phyloP scores from a whole-genome alignment of 2,888 invertebrate species.

The Noctuana brunneofusca region DNA sequence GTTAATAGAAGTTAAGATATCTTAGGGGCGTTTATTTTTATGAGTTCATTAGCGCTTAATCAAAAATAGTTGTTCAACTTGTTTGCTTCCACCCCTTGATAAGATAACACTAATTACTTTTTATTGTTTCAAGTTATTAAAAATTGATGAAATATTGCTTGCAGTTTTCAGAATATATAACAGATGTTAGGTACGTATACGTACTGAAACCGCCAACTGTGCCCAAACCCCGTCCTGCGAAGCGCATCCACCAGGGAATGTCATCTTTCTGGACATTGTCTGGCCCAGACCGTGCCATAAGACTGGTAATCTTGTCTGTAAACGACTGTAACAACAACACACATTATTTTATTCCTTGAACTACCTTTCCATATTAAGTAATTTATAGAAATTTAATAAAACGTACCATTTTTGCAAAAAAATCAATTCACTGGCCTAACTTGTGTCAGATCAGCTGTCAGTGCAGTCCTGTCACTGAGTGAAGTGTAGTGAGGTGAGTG shows the following conservation, averaged over 20 bases:
- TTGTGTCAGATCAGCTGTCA: conserved; percentile 41
- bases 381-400: conserved; percentile 46
- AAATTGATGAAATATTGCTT: background rate
- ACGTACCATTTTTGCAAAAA: conserved; percentile 75
- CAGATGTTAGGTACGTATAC: conserved; percentile 78
- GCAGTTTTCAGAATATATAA: conserved; percentile 16
- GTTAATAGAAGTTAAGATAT: background rate
- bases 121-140: conserved; percentile 5
- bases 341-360: conserved; percentile 45
- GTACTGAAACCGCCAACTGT: conserved; percentile 92
- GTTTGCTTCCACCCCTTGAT: conserved; percentile 6
- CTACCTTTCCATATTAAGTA: conserved; percentile 35
- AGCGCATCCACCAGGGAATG: conserved; percentile 95
- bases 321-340: conserved; percentile 84
- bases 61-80: conserved; percentile 13
- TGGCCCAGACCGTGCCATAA: conserved; percentile 92
- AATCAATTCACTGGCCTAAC: conserved; percentile 73
- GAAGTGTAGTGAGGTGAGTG: no score
- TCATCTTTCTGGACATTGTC: conserved; percentile 91
- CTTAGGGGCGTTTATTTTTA: conserved; percentile 20
- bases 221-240: conserved; percentile 91
- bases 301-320: conserved; percentile 89
- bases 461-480: conserved; percentile 27
- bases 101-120: conserved; percentile 19
- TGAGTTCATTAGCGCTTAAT: conserved; percentile 13